Base-by-base conservation (phyloP, 2,797 vertebrate genomes). In the Melanotaenia parkinsoni region DNA sequence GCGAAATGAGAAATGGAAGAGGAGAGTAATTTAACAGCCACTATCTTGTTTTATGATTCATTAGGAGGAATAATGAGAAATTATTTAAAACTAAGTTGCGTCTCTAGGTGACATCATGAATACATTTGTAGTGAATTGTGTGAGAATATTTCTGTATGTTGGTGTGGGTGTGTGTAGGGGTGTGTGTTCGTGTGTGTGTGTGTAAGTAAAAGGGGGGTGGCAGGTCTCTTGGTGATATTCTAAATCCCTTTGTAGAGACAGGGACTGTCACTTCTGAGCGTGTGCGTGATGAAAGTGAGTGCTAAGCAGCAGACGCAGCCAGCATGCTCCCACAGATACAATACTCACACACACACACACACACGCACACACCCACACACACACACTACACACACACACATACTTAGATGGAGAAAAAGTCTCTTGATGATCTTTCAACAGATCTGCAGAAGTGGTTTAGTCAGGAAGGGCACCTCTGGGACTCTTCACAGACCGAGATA, bases 201-300 rank as follows among this genome's bases (percentile, higher is more conserved):
- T 16, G 82, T 28, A 74, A 14, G 79, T 22, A 72, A 35, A 77
- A 64, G 73, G 88, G 82, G 88, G 89, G 93, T 90, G 91, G 86
- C 81, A 91, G 88, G 93, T 95, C 95, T 94, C 94, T 89, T 88
- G 93, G 91, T 91, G 91, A 93, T 93, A 91, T 89, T 91, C 87
- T 89, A 89, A 94, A 94, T 93, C 94, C 92, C 92, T 94, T 94
- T 94, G 95, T 94, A 89, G 90, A 88, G 88, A 88, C 88, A 88
- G 88, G 86, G 90, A 93, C 93, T 95, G 94, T 95, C 94, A 95
- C 93, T 95, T 94, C 94, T 94, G 91, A 95, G 93, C 81, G 80
- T 90, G 90, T 83, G 89, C 63, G 82, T 95, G 94, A 95, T 95
- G 93, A 95, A 94, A 95, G 94, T 91, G 76, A 89, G 89, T 82